Conservation (phyloP, 2,888 invertebrate genomes). For the Norana najaformis region DNA sequence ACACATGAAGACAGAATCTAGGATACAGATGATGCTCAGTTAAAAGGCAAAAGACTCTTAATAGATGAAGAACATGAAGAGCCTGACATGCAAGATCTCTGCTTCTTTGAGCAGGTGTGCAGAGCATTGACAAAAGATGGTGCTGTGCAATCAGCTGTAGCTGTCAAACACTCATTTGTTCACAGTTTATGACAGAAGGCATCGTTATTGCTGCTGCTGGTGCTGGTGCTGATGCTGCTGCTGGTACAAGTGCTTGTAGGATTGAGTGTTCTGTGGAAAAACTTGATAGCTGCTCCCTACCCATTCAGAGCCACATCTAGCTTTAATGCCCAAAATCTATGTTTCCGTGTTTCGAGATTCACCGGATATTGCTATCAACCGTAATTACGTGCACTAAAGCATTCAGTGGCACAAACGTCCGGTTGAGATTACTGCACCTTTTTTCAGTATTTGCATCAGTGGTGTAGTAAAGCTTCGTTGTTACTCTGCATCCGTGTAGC, state of each 20-base stretch:
- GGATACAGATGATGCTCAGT: not conserved
- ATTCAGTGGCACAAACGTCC: not conserved
- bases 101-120: not conserved
- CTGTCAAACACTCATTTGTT: not conserved
- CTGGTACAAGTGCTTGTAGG: not conserved
- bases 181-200: not conserved
- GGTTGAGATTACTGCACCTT: not conserved
- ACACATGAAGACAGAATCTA: not conserved
- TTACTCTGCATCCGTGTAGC: not conserved
- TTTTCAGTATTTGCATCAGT: not conserved
- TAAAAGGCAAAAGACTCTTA: too few species aligned
- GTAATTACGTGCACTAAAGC: not conserved
- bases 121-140: not conserved
- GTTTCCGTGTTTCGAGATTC: not conserved
- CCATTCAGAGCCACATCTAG: not conserved
- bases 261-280: not conserved
- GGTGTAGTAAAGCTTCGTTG: not conserved
- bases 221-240: not conserved
- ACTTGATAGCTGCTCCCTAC: not conserved
- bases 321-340: not conserved
- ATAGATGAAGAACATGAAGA: not conserved
- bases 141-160: not conserved
- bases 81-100: not conserved
- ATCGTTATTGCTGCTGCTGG: not conserved
- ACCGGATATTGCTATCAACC: not conserved